Evolutionary conservation across 2,888 invertebrate species (phyloP).

Genomic region (Drosophila quinaria): DNA sequence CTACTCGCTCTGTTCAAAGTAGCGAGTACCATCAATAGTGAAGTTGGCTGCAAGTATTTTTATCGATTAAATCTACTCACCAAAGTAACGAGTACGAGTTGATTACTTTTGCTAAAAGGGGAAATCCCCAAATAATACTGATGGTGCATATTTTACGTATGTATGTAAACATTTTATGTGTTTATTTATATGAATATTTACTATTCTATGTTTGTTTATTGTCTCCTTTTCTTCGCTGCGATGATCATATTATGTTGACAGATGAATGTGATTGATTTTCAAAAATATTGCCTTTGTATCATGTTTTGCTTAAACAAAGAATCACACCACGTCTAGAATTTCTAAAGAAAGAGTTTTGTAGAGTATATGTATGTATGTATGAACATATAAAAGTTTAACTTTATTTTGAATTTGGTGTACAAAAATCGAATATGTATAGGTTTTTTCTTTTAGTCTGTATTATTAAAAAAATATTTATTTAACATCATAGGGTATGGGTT

Average conservation of each 20-base stretch:
- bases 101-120: not conserved
- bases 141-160: too few species aligned
- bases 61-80: not conserved
- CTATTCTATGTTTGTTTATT: not conserved
- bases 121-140: not conserved
- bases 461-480: not conserved
- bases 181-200: too few species aligned
- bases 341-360: too few species aligned
- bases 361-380: too few species aligned
- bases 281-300: too few species aligned
- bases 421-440: too few species aligned
- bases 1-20: conserved; percentile 2
- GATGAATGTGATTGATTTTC: not conserved
- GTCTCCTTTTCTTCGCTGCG: not conserved
- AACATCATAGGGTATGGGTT: not conserved
- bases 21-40: not conserved
- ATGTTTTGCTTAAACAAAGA: too few species aligned
- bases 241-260: not conserved
- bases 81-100: not conserved
- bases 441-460: not conserved
- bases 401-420: too few species aligned
- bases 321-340: too few species aligned
- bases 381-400: too few species aligned
- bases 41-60: not conserved
- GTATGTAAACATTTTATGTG: not conserved